Evolutionary conservation across 2,797 vertebrate species (phyloP).

Genomic region (Avahi laniger): DNA sequence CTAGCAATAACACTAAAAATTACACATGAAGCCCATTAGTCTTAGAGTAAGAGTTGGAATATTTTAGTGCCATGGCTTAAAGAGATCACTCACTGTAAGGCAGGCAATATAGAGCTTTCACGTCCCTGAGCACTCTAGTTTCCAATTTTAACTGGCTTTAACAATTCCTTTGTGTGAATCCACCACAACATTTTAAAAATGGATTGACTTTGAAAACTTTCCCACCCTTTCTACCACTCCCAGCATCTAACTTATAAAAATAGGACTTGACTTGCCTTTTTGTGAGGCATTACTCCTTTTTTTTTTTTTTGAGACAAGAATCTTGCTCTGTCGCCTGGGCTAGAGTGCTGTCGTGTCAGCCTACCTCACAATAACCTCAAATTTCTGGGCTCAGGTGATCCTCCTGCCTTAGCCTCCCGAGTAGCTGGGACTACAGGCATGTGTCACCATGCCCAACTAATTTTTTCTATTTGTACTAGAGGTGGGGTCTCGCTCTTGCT

Average conservation of each 20-base stretch:
- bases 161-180: slow-evolving; percentile 80
- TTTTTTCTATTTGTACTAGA: too few species aligned
- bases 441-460: too few species aligned
- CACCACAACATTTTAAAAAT: slow-evolving; percentile 81
- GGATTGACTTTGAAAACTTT: slow-evolving; percentile 76
- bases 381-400: too few species aligned
- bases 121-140: neutral
- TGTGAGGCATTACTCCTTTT: slow-evolving; percentile 64
- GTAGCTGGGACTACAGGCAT: too few species aligned
- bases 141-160: neutral
- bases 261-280: slow-evolving; percentile 78
- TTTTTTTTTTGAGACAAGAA: too few species aligned
- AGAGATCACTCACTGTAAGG: neutral
- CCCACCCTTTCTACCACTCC: neutral
- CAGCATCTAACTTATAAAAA: slow-evolving; percentile 16
- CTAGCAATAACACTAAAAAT: neutral
- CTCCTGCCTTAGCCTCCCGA: too few species aligned
- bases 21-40: neutral
- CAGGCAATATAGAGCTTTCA: neutral
- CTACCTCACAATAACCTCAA: too few species aligned
- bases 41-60: slow-evolving; percentile 46
- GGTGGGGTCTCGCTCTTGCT: too few species aligned
- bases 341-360: too few species aligned
- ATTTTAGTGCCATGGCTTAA: slow-evolving; percentile 14
- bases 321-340: too few species aligned